These are phyloP conservation scores for Drosophila nigricruria DNA, from an alignment of 2,888 invertebrate species.

Conservation along the genomic window DNA sequence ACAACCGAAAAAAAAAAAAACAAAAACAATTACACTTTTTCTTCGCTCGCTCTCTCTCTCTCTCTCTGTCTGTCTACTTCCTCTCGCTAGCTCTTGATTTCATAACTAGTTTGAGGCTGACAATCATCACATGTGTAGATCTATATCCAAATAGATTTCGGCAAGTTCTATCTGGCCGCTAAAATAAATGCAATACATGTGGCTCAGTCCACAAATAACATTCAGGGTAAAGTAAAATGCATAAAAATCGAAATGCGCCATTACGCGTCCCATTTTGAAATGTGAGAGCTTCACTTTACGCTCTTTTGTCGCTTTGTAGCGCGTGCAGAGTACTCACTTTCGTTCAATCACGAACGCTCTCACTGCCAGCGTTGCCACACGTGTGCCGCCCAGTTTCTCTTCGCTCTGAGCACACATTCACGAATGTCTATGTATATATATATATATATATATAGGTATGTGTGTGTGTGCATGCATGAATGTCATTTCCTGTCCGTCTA, in stretches of 20 bases:
- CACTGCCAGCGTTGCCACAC: conserved; percentile 52
- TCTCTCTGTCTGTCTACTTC: conserved; percentile 21
- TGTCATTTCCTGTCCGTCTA: conserved; percentile 35
- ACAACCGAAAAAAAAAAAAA: conserved; percentile 33
- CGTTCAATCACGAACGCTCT: conserved; percentile 35
- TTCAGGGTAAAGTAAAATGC: conserved; percentile 31
- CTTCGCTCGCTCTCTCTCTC: conserved; percentile 43
- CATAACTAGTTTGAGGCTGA: conserved; percentile 49
- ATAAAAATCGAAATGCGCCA: conserved; percentile 45
- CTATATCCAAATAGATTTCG: not conserved
- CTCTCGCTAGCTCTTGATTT: conserved; percentile 39
- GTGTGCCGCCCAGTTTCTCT: conserved; percentile 40
- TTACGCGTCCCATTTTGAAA: conserved; percentile 31
- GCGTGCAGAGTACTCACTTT: conserved; percentile 28
- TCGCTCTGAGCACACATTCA: conserved; percentile 13
- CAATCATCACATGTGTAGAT: conserved; percentile 33
- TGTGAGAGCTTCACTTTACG: conserved; percentile 28
- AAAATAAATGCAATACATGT: conserved; percentile 10
- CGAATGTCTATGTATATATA: too few species aligned
- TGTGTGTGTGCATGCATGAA: not conserved
- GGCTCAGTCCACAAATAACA: conserved; percentile 31
- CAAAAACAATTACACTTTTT: conserved; percentile 49
- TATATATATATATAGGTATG: too few species aligned
- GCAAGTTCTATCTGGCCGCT: not conserved
- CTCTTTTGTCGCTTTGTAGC: conserved; percentile 61